These are phyloP conservation scores for Salarias fasciatus DNA, from an alignment of 2,797 vertebrate species.

Conservation along the genomic window DNA sequence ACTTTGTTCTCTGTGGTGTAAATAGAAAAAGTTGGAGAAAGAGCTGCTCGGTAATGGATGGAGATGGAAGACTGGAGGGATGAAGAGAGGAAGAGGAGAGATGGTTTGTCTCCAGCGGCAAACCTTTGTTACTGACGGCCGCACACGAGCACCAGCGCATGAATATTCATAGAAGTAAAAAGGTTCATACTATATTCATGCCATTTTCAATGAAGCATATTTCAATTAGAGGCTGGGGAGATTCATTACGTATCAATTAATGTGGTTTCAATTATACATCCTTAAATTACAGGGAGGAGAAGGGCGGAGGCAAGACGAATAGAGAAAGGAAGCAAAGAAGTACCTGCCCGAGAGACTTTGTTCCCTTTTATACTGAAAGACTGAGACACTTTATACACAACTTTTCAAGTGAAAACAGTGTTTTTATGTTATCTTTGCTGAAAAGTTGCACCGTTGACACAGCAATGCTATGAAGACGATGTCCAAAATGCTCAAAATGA, in stretches of 20 bases:
- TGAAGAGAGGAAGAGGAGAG: conserved; percentile 64
- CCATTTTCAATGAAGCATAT: conserved; percentile 75
- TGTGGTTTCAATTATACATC: conserved; percentile 70
- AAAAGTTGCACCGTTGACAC: no score
- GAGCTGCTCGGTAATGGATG: no score
- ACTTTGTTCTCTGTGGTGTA: not conserved
- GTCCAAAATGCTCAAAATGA: no score
- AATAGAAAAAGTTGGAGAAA: not conserved
- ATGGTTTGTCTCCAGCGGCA: conserved; percentile 74
- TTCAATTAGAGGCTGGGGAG: conserved; percentile 64
- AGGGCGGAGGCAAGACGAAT: conserved; percentile 23
- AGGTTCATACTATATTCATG: conserved; percentile 66
- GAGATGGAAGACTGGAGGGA: conserved; percentile 44
- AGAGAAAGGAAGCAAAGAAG: conserved; percentile 4
- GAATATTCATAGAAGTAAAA: conserved; percentile 73
- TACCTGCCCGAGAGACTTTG: not conserved
- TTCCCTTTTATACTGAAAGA: not conserved
- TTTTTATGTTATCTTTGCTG: no score
- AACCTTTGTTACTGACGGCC: conserved; percentile 62
- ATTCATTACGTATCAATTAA: conserved; percentile 67
- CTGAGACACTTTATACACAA: no score
- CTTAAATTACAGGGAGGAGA: conserved; percentile 55
- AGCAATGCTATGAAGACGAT: no score
- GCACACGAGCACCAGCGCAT: conserved; percentile 43
- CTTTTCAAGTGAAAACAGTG: no score